A percentile compares a stretch with the other conserved stretches of the same genome.
Conservation (phyloP, 2,113 vertebrate genomes). For the Gymnobelideus leadbeateri region DNA sequence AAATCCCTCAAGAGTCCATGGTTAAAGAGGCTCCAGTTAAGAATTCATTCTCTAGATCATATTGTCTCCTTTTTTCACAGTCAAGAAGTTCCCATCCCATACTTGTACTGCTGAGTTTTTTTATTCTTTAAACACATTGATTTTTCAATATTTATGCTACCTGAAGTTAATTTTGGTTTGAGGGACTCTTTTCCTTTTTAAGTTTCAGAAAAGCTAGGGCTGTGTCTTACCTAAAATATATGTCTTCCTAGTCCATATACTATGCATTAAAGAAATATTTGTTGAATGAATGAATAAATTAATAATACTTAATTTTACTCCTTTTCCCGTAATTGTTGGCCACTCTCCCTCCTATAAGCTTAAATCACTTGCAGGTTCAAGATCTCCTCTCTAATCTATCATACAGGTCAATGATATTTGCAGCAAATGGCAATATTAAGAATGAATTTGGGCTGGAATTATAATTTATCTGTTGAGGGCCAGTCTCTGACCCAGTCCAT, state of each 20-base stretch:
- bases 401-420: conserved; percentile 24
- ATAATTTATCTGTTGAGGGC: not conserved
- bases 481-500: too few relatives aligned
- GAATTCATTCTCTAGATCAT: not conserved
- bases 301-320: not conserved
- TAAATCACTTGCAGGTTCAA: conserved; percentile 14
- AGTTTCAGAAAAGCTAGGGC: not conserved
- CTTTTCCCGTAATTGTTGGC: not conserved
- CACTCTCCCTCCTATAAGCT: conserved; percentile 56
- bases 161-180: conserved; percentile 11
- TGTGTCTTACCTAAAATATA: not conserved
- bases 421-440: not conserved
- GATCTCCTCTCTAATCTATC: conserved; percentile 11
- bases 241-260: not conserved
- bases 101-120: not conserved
- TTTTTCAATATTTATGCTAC: not conserved
- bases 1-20: not conserved
- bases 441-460: not conserved
- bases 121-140: not conserved
- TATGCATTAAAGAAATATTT: not conserved
- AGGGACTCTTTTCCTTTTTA: not conserved
- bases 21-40: not conserved
- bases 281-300: not conserved
- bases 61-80: not conserved
- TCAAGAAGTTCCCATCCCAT: not conserved